These are phyloP conservation scores for Zoanthus sansibaricus DNA, from an alignment of 92 coral and sea anemone genomes.

Conservation along the genomic window DNA sequence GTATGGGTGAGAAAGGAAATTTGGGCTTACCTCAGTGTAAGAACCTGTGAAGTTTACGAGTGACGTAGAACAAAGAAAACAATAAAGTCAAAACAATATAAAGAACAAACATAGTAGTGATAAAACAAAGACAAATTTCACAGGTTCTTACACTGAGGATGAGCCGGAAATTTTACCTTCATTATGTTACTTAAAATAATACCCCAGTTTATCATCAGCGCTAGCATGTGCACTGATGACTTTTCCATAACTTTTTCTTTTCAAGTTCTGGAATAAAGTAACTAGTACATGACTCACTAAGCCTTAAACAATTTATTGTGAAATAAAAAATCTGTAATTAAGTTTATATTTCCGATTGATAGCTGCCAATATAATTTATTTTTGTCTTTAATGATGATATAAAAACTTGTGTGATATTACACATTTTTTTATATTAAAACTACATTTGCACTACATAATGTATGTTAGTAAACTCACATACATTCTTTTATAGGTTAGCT, in stretches of 20 bases:
- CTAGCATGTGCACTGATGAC: slow-evolving; percentile 18
- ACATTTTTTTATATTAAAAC: not conserved
- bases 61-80: no score
- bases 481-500: not conserved
- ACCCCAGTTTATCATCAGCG: not conserved
- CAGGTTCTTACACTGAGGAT: no score
- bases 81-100: no score
- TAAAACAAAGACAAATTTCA: no score
- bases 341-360: not conserved
- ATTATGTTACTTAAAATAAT: no score
- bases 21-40: no score
- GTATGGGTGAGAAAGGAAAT: not conserved
- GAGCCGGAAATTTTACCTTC: not conserved
- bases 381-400: not conserved
- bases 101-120: no score
- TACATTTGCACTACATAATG: not conserved
- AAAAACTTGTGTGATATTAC: slow-evolving; percentile 2
- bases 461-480: not conserved
- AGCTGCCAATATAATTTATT: not conserved
- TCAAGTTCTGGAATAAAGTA: slow-evolving; percentile 19
- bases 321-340: not conserved
- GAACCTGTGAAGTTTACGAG: no score
- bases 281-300: slow-evolving; percentile 21
- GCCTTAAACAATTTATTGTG: slow-evolving; percentile 13
- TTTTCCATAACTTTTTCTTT: slow-evolving; percentile 17